A percentile compares a stretch with the other conserved stretches of the same genome.
These are phyloP conservation scores for Pemphigus obesinymphae DNA, from an alignment of 1,140 invertebrate species.

Conservation along the genomic window DNA sequence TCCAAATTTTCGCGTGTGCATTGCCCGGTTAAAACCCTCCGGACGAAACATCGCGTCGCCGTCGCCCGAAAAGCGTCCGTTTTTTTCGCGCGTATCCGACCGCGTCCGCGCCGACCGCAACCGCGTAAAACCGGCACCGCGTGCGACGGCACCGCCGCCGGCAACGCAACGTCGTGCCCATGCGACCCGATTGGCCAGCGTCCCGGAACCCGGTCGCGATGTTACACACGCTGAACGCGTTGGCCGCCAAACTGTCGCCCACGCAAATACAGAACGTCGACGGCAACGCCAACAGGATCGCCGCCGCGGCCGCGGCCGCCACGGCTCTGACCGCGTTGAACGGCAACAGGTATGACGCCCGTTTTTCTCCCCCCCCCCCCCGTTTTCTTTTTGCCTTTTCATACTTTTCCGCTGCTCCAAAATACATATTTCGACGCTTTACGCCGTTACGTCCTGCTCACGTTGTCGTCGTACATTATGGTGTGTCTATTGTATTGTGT, in stretches of 20 bases:
- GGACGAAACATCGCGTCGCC: too few species aligned
- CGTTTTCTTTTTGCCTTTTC: too few species aligned
- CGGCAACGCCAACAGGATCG: constrained; percentile 19
- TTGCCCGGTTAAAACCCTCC: too few species aligned
- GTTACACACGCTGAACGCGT: constrained; percentile 34
- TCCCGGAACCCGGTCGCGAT: constrained; percentile 24
- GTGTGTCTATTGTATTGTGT: too few species aligned
- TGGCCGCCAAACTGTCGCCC: constrained; percentile 32
- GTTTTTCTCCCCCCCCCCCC: too few species aligned
- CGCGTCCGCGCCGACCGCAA: not conserved
- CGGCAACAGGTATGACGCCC: not conserved
- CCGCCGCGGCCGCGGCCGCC: not conserved
- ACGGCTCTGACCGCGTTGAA: not conserved
- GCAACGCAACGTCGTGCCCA: not conserved
- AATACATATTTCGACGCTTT: too few species aligned
- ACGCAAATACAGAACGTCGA: constrained; percentile 13
- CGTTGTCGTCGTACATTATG: too few species aligned
- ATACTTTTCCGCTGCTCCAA: too few species aligned
- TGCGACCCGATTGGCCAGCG: constrained; percentile 37
- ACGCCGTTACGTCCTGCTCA: too few species aligned
- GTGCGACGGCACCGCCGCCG: not conserved
- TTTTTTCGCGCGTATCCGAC: not conserved
- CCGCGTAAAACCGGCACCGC: not conserved
- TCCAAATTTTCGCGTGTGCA: not conserved
- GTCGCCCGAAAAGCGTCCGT: not conserved